Base-by-base conservation (phyloP, 92 coral and sea anemone species). In the Siderastrea radians region DNA sequence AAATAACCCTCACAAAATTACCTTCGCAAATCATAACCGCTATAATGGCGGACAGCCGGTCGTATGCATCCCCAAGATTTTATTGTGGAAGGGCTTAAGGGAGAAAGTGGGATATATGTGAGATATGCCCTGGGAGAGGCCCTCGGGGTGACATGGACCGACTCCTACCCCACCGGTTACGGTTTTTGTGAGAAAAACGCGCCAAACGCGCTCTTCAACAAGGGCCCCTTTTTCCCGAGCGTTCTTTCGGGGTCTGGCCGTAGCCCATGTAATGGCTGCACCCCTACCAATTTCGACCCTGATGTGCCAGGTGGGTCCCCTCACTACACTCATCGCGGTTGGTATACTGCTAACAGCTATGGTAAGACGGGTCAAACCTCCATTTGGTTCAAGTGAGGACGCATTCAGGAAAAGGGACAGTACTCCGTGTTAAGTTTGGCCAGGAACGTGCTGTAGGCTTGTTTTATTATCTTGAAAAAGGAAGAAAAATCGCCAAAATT, bases 141-240 rank as follows among this genome's bases (percentile, higher is more conserved):
- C 48, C 82, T 92, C 43, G 98, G 96, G 11, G 92, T 90, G 9
- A 65, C 95, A 15, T 94, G 95, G 95, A 1, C 77, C 16, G 99
- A 96, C 67, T 78, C 96, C 10, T 92, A 90, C 76, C 99, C 38
- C 38, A 26, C 38, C 38, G 38, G 38, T 26, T 26, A 26, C 38
- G 38, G 38, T 26, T 26, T 26, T 98, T 5, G 87, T 2, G 93
- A 95, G 12, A 81, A 83, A 6, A 94, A 87, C 5, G 78, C 83
- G n/a, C 84, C 81, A 6, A 73, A 45, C 15, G 90, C 84, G 9
- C 3, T 71, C 3, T 94, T 90, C 78, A 7, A 45, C 19, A 77
- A 70, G 61, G 99, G 99, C 0, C 99, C 99, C 16, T 94, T 96
- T 79, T 96, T 96, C 72, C 97, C 98, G 2, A 91, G 98, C 78